Conservation (phyloP, 2,797 vertebrate genomes). For the Falco naumanni region DNA sequence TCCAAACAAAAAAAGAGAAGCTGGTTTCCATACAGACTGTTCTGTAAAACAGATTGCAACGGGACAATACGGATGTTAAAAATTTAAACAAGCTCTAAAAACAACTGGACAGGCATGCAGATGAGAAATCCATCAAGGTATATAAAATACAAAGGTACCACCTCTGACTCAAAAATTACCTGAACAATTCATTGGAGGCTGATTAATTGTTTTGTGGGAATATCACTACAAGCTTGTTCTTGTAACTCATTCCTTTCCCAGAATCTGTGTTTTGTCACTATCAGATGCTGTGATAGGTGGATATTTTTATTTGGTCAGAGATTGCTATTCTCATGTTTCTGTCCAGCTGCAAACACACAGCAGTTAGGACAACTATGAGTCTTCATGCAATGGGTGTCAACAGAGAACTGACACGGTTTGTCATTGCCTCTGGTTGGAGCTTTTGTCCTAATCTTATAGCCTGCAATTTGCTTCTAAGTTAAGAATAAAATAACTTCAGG, state of each 20-base stretch:
- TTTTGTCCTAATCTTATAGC: neutral
- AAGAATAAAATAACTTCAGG: neutral
- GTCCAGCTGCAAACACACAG: neutral
- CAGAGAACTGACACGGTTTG: neutral
- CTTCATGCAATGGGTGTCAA: neutral
- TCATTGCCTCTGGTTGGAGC: neutral
- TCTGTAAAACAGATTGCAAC: neutral
- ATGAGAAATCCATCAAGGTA: neutral
- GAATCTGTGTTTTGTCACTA: neutral
- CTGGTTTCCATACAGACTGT: neutral
- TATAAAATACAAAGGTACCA: neutral
- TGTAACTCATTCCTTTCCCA: neutral
- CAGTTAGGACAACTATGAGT: fast-evolving
- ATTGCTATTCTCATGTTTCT: neutral
- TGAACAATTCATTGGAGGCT: neutral
- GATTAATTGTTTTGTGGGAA: neutral
- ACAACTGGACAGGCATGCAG: neutral
- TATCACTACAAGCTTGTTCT: neutral
- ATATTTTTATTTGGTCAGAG: neutral
- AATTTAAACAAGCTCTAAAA: neutral
- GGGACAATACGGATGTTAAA: neutral
- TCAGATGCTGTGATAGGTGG: neutral
- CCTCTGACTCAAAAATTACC: neutral
- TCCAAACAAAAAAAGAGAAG: neutral
- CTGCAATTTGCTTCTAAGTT: neutral